Base-by-base conservation (phyloP, 2,888 invertebrate species). In the Acronicta aceris region DNA sequence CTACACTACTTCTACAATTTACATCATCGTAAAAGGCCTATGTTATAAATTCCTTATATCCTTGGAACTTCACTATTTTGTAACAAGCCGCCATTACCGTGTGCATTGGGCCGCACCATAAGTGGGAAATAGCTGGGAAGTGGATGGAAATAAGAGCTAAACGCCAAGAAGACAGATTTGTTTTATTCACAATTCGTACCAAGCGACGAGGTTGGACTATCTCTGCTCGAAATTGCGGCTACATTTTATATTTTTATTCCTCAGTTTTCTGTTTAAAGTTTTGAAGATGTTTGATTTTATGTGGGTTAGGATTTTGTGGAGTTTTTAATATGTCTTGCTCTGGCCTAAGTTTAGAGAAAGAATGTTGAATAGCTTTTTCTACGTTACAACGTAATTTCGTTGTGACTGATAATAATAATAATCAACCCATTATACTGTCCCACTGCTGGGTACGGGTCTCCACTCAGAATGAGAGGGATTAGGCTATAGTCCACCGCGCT, bases 111-210 rank as follows among this genome's bases (percentile, higher is more conserved):
- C 85, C 87, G 69, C 70, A 55, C 61, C 57, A 30, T 70, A 83
- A 86, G 83, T 81, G 85, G 92, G 90, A 92, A 92, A 91, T 92
- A 90, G 91, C 89, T 82, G 88, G 86, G 86, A 89, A 90, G 89
- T 88, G 86, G 89, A 87, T 89, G 89, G 88, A 86, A 90, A 91
- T 90, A 91, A 89, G 87, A 91, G 89, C 91, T 92, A 90, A 92
- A 90, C 88, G 91, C 82, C 83, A 85, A 84, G 85, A 88, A 90
- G 91, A 90, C 90, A 88, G 91, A 92, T 92, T 92, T 91, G 91
- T 91, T 91, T 91, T 91, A 92, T 91, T 88, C 89, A 85, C 84
- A 82, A 81, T 83, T 84, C 79, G 64, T 68, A 68, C 59, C 66
- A 50, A 60, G 61, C 59, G 56, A 51, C 56, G 73, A 62, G 72